Conservation (phyloP, 2,113 vertebrate genomes). For the Oreochromis niloticus region DNA sequence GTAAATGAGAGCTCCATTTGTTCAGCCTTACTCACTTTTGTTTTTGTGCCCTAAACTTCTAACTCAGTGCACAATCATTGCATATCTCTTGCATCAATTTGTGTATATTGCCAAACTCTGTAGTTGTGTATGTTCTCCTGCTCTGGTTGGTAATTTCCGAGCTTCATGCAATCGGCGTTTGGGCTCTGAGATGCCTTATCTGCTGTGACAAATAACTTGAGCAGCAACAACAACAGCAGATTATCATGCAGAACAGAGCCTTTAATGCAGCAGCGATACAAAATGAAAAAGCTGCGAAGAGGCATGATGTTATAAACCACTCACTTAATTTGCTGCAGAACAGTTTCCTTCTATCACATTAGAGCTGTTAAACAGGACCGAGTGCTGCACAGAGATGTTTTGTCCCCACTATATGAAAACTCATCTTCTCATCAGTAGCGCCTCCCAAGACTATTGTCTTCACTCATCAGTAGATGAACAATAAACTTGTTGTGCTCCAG, state of each 20-base stretch:
- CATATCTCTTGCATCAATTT: constrained; percentile 19
- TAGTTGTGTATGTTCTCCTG: not conserved
- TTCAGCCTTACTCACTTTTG: not conserved
- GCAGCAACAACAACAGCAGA: constrained; percentile 36
- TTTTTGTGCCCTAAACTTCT: not conserved
- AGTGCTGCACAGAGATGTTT: constrained; percentile 26
- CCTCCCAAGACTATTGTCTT: constrained; percentile 46
- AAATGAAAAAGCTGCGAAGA: constrained; percentile 54
- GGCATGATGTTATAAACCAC: constrained; percentile 55
- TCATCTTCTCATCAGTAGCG: constrained; percentile 43
- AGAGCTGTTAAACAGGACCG: constrained; percentile 51
- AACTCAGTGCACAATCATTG: not conserved
- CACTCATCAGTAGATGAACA: constrained; percentile 52
- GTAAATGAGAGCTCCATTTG: not conserved
- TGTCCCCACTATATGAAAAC: constrained; percentile 46
- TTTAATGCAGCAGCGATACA: constrained; percentile 43
- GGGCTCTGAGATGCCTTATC: constrained; percentile 37
- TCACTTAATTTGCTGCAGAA: constrained; percentile 57
- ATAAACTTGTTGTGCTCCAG: constrained; percentile 41
- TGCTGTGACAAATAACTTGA: constrained; percentile 60
- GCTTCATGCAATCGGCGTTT: constrained; percentile 38
- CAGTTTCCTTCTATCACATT: constrained; percentile 58
- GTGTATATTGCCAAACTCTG: not conserved
- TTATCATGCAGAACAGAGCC: constrained; percentile 50
- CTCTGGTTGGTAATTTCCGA: constrained; percentile 39